Percentiles rank a stretch among this genome's conserved stretches.
These are phyloP conservation scores for Trichogramma dendrolimi DNA, from an alignment of 2,888 invertebrate genomes.

Conservation along the genomic window DNA sequence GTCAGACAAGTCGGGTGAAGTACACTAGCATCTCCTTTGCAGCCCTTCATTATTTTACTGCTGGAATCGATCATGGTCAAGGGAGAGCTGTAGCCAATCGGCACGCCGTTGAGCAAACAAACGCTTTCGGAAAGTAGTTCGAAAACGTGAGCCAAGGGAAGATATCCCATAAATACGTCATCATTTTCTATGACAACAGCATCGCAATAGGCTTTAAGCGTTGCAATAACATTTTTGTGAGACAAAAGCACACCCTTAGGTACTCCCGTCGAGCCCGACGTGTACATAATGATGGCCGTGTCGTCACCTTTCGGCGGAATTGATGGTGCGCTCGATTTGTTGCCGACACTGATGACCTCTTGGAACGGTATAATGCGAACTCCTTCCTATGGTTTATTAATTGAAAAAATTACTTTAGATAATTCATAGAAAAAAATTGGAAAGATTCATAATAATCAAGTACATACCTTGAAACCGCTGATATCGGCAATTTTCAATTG, in stretches of 20 bases:
- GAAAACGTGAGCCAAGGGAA: conserved; percentile 95
- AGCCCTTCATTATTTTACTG: conserved; percentile 92
- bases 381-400: conserved; percentile 51
- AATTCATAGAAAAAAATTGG: not conserved
- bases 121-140: conserved; percentile 89
- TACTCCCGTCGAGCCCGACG: conserved; percentile 93
- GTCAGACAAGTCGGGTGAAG: conserved; percentile 92
- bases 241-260: conserved; percentile 86
- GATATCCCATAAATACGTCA: conserved; percentile 89
- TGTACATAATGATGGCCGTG: conserved; percentile 97
- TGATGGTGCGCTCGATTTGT: conserved; percentile 37
- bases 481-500: conserved; percentile 71
- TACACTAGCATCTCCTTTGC: conserved; percentile 88
- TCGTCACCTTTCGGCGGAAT: conserved; percentile 68
- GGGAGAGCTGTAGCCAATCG: conserved; percentile 95
- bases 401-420: conserved; percentile 10
- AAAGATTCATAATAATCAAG: not conserved
- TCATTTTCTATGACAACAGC: conserved; percentile 66
- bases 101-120: conserved; percentile 78
- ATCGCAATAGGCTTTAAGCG: conserved; percentile 77
- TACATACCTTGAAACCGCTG: conserved; percentile 61
- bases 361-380: conserved; percentile 72
- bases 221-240: conserved; percentile 76
- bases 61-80: conserved; percentile 88
- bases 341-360: conserved; percentile 63